Conservation (phyloP, 2,113 vertebrate species). For the Syrmaticus mikado region DNA sequence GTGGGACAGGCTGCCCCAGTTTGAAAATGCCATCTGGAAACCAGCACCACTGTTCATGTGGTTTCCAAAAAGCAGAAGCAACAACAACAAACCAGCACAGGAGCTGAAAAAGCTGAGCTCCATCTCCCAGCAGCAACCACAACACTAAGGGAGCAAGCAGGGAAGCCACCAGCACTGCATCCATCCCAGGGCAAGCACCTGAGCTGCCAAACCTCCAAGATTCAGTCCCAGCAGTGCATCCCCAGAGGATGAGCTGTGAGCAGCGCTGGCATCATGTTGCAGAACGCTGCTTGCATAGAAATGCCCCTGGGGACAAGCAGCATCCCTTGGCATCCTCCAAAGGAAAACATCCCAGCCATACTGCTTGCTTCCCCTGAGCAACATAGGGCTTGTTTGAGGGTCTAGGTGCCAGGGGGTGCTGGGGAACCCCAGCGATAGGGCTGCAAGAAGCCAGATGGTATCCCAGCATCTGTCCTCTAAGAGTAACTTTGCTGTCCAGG, state of each 20-base stretch:
- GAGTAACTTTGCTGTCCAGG: not conserved
- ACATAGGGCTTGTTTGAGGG: not conserved
- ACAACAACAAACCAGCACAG: accelerated
- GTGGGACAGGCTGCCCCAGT: not conserved
- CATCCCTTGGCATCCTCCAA: not conserved
- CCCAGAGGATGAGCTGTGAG: accelerated
- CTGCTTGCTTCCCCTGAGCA: not conserved
- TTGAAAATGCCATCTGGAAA: accelerated
- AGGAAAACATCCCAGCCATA: not conserved
- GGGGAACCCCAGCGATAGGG: not conserved
- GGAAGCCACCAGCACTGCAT: not conserved
- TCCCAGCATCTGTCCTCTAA: not conserved
- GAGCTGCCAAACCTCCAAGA: not conserved
- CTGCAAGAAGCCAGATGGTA: not conserved
- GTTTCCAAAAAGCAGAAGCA: not conserved
- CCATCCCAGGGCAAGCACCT: not conserved
- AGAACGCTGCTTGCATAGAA: not conserved
- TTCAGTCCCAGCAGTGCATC: not conserved
- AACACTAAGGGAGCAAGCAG: no score
- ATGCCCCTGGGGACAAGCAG: accelerated
- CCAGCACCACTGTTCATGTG: accelerated
- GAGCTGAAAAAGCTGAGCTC: not conserved
- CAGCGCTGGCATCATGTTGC: no score
- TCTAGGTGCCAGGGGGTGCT: not conserved
- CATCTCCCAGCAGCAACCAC: not conserved